Percentiles rank a stretch among this genome's conserved stretches.
Conservation (phyloP, 2,888 invertebrate species). For the Sesia bembeciformis region DNA sequence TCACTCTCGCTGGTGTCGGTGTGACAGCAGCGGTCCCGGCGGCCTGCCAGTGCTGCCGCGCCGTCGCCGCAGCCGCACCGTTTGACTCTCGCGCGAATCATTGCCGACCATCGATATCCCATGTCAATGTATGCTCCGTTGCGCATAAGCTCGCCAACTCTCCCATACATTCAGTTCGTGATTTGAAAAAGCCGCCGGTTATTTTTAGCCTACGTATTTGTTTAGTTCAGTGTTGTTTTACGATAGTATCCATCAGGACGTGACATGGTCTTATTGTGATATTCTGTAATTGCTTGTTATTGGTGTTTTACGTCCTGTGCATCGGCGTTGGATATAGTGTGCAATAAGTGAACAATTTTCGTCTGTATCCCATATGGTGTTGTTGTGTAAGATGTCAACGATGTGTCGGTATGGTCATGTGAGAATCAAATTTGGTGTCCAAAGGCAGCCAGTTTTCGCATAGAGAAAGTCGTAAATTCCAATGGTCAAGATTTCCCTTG, state of each 20-base stretch:
- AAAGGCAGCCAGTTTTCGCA: constrained; percentile 21
- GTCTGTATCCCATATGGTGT: constrained; percentile 5
- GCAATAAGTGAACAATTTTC: no score
- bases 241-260: constrained; percentile 1
- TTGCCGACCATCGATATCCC: background rate
- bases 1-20: constrained; percentile 51
- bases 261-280: background rate
- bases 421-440: constrained; percentile 17
- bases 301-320: no score
- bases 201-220: constrained; percentile 23
- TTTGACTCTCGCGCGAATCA: background rate
- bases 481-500: constrained; percentile 27
- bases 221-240: constrained; percentile 25
- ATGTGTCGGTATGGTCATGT: constrained; percentile 1
- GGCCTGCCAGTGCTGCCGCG: background rate
- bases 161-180: background rate
- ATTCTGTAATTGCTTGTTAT: constrained; percentile 1
- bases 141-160: background rate
- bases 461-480: constrained; percentile 50
- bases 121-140: background rate
- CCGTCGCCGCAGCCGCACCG: background rate
- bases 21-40: constrained; percentile 31
- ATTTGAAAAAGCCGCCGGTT: background rate
- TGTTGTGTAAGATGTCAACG: constrained; percentile 10
- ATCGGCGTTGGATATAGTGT: no score